A percentile compares a stretch with the other conserved stretches of the same genome.
These are phyloP conservation scores for Knipowitschia caucasica DNA, from an alignment of 2,797 vertebrate genomes.

Conservation along the genomic window DNA sequence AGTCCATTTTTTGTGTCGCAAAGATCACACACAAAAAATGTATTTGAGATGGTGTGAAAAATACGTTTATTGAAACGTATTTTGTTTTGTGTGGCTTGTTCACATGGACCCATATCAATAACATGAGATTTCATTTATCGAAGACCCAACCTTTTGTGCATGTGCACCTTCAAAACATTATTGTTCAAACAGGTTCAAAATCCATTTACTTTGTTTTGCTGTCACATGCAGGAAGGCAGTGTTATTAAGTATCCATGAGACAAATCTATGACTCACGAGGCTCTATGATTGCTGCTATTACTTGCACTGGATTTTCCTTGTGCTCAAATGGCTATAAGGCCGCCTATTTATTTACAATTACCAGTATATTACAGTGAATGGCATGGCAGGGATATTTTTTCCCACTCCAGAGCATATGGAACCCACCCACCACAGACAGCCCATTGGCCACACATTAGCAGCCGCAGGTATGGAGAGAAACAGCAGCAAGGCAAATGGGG, in stretches of 20 bases:
- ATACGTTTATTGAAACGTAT: no score
- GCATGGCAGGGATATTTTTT: conserved; percentile 23
- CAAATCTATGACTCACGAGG: conserved; percentile 12
- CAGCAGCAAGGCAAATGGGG: conserved; percentile 37
- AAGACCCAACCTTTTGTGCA: background rate
- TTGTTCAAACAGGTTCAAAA: background rate
- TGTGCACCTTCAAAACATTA: background rate
- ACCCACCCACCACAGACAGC: conserved; percentile 25
- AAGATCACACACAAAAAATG: no score
- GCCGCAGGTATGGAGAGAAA: conserved; percentile 40
- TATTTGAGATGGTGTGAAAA: no score
- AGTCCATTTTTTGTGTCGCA: no score
- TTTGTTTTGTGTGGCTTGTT: no score
- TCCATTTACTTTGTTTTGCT: background rate
- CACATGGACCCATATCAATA: no score
- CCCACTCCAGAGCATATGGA: background rate
- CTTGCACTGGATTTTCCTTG: conserved; percentile 12
- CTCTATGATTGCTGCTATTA: conserved; percentile 23
- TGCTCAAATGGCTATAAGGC: conserved; percentile 26
- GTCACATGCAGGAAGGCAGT: background rate
- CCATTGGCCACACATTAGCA: conserved; percentile 40
- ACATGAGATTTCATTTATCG: background rate
- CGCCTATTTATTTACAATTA: conserved; percentile 41
- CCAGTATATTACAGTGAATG: conserved; percentile 45
- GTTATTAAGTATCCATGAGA: background rate